A percentile compares a stretch with the other conserved stretches of the same genome.
Evolutionary conservation across 2,113 vertebrate species (phyloP).

Genomic region (Psilopsiagon aymara): DNA sequence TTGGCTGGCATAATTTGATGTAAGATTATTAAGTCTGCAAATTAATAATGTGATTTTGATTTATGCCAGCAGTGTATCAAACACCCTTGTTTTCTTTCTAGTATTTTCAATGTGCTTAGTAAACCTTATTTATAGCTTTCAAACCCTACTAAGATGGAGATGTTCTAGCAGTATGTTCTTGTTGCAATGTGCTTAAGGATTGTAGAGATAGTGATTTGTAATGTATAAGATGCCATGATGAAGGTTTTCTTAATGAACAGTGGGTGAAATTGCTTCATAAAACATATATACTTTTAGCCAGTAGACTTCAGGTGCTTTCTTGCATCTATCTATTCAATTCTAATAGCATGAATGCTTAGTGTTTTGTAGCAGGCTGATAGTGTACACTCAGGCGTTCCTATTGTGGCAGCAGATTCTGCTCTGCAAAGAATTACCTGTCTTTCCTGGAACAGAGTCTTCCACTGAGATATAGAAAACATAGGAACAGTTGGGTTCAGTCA

Average conservation of each 20-base stretch:
- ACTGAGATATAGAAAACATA: not conserved
- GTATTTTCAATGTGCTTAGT: not conserved
- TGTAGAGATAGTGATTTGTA: not conserved
- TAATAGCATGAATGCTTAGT: not conserved
- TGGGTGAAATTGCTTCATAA: slow-evolving; percentile 47
- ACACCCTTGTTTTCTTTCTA: not conserved
- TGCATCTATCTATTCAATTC: not conserved
- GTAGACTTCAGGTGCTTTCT: not conserved
- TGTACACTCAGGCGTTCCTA: not conserved
- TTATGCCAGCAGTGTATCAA: not conserved
- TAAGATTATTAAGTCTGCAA: not conserved
- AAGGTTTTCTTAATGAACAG: slow-evolving; percentile 42
- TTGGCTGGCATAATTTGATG: not conserved
- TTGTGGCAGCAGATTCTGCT: not conserved
- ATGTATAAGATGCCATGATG: slow-evolving; percentile 45
- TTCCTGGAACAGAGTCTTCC: not conserved
- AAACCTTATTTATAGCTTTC: not conserved
- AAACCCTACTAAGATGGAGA: not conserved
- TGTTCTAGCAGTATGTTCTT: not conserved
- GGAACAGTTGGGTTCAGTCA: not conserved
- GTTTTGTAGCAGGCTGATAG: not conserved
- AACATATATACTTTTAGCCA: slow-evolving; percentile 1
- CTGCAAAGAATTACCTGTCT: not conserved
- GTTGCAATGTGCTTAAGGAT: not conserved
- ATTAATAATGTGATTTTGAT: not conserved